phyloP scores from a whole-genome alignment of 2,888 invertebrate genomes.

The Trissoscelio sp. region DNA sequence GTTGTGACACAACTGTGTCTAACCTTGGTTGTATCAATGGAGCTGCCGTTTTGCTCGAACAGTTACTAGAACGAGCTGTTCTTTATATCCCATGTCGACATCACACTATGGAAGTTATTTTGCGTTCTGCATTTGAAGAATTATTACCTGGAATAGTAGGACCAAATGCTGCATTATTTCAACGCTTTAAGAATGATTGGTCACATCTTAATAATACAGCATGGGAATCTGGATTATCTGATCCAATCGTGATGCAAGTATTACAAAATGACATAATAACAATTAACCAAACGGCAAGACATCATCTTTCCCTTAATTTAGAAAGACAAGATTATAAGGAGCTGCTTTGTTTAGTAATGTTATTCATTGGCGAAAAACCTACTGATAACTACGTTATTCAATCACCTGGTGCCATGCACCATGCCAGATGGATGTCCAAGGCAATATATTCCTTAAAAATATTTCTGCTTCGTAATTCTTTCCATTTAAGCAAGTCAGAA shows the following conservation, averaged over 20 bases:
- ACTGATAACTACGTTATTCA: constrained; percentile 15
- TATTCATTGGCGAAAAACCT: constrained; percentile 24
- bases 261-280: constrained; percentile 11
- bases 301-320: constrained; percentile 19
- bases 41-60: constrained; percentile 26
- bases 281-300: constrained; percentile 11
- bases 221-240: constrained; percentile 23
- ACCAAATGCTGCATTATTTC: constrained; percentile 44
- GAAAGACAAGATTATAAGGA: constrained; percentile 22
- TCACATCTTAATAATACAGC: constrained; percentile 1
- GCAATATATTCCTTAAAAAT: constrained; percentile 30
- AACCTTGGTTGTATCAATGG: constrained; percentile 48
- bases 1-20: constrained; percentile 28
- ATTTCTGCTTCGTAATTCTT: constrained; percentile 22
- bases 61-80: constrained; percentile 40
- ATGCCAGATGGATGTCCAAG: constrained; percentile 26
- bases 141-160: constrained; percentile 16
- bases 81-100: constrained; percentile 54
- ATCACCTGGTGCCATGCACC: constrained; percentile 30
- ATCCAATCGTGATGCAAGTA: constrained; percentile 12
- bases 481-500: constrained; percentile 18
- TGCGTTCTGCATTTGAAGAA: constrained; percentile 39
- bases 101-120: constrained; percentile 51
- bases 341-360: background rate
- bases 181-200: constrained; percentile 29